Percentiles rank a stretch among this genome's conserved stretches.
These are phyloP conservation scores for Melanotaenia nigrans DNA, from an alignment of 2,797 vertebrate genomes.

Conservation along the genomic window DNA sequence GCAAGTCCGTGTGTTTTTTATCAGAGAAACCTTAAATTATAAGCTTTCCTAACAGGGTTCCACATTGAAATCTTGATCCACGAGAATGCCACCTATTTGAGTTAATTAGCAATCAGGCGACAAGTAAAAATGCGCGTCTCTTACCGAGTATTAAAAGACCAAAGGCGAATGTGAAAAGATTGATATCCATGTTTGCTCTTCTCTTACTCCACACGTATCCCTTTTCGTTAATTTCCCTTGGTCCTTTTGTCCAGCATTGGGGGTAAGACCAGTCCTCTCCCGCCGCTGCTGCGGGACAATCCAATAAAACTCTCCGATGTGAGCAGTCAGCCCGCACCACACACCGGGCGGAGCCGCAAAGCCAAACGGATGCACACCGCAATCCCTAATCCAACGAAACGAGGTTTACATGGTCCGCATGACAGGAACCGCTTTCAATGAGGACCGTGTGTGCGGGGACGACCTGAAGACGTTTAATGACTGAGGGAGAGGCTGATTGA, in stretches of 20 bases:
- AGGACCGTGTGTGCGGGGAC: background rate
- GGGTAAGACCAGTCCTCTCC: conserved; percentile 46
- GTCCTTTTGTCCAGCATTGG: conserved; percentile 58
- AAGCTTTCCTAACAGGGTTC: background rate
- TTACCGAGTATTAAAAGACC: conserved; percentile 64
- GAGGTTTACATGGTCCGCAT: conserved; percentile 7
- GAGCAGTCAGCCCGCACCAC: conserved; percentile 29
- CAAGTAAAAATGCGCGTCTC: conserved; percentile 35
- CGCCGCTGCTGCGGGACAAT: conserved; percentile 50
- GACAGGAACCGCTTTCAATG: conserved; percentile 10
- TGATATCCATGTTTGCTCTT: conserved; percentile 36
- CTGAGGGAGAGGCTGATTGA: background rate
- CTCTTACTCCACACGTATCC: background rate
- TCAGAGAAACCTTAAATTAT: background rate
- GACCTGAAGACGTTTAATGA: conserved; percentile 1
- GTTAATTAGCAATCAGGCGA: conserved; percentile 54
- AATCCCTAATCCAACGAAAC: conserved; percentile 12
- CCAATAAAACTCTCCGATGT: conserved; percentile 55
- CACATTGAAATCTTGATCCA: background rate
- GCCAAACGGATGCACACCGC: conserved; percentile 16
- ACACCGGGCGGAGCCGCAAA: conserved; percentile 57
- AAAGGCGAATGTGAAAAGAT: conserved; percentile 31
- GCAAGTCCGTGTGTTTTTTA: rapidly evolving
- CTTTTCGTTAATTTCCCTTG: background rate
- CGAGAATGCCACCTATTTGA: conserved; percentile 15